A percentile compares a stretch with the other conserved stretches of the same genome.
Evolutionary conservation across 1,140 invertebrate species (phyloP).

Genomic region (Helicoverpa armigera): DNA sequence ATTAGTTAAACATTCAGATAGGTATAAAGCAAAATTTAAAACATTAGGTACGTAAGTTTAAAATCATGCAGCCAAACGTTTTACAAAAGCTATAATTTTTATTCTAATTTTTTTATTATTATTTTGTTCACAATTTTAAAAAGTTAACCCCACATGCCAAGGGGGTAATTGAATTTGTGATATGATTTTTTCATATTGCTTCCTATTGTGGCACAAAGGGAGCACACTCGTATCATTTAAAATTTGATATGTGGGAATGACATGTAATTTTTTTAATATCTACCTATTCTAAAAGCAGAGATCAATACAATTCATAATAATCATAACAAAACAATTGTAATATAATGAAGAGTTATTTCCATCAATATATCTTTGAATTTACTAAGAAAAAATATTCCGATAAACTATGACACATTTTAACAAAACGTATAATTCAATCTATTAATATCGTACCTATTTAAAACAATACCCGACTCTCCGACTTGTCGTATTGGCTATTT

Average conservation of each 20-base stretch:
- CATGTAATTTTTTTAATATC: constrained; percentile 58
- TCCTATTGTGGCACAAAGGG: constrained; percentile 69
- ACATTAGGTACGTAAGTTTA: constrained; percentile 5
- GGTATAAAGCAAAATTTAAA: constrained; percentile 22
- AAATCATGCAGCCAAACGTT: constrained; percentile 50
- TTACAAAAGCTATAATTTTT: constrained; percentile 61
- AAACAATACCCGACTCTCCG: too few relatives aligned
- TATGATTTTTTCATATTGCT: constrained; percentile 62
- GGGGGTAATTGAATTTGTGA: constrained; percentile 51
- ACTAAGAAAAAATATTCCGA: constrained; percentile 6
- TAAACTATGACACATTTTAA: constrained; percentile 42
- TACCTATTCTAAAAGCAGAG: constrained; percentile 44
- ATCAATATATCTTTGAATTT: constrained; percentile 12
- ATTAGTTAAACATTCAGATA: constrained; percentile 26
- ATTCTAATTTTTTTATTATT: constrained; percentile 33
- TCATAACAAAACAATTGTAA: constrained; percentile 21
- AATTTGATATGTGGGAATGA: constrained; percentile 70
- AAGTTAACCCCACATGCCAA: constrained; percentile 7
- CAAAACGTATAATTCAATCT: constrained; percentile 22
- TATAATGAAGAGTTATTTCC: constrained; percentile 15
- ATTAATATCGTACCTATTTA: neutral
- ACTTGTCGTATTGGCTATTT: too few relatives aligned
- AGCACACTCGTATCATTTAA: constrained; percentile 58
- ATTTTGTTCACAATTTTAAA: constrained; percentile 10
- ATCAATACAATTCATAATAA: constrained; percentile 17